Base-by-base conservation (phyloP, 2,113 vertebrate genomes). In the Cottus gobio region DNA sequence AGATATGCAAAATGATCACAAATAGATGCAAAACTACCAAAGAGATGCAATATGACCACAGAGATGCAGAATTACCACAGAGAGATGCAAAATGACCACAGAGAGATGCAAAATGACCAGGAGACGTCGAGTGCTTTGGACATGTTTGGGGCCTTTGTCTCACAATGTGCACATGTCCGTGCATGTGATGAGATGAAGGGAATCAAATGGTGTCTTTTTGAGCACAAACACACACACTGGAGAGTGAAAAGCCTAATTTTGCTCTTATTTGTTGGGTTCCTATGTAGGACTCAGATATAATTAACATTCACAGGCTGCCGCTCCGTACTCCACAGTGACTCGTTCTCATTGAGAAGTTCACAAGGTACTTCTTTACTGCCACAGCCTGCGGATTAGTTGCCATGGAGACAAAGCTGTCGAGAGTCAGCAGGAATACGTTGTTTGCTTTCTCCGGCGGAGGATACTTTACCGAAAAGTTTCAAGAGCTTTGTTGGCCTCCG, bases 271-370 rank as follows among this genome's bases (percentile, higher is more conserved):
- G 75, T 78, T 70, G 57, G 48, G 68, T 37, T 73, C 34, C 80
- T 75, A 56, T 61, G 57, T 77, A 2, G 72, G 66, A 52, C 83
- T 77, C 77, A 42, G 67, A 60, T 86, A 61, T 86, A 76, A 91
- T 93, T 92, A 89, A 80, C 85, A 93, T 92, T 86, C 92, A 90
- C 71, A 85, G 72, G 48, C 71, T 82, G 82, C 60, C 66, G 50
- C 85, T 61, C 56, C 31, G 30, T 36, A 48, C 80, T 87, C 79
- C 87, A 83, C 87, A 82, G 88, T 56, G 88, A 82, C 85, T 87
- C 77, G 77, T 87, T 90, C 77, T 90, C 85, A 88, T 82, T 80
- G 87, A 87, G 77, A 90, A 91, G 89, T 93, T 92, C 90, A 91
- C 84, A 90, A 87, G 89, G 83, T 91, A 84, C 68, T 80, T 76